These are phyloP conservation scores for Geococcyx californianus DNA, from an alignment of 2,113 vertebrate species.

Conservation along the genomic window DNA sequence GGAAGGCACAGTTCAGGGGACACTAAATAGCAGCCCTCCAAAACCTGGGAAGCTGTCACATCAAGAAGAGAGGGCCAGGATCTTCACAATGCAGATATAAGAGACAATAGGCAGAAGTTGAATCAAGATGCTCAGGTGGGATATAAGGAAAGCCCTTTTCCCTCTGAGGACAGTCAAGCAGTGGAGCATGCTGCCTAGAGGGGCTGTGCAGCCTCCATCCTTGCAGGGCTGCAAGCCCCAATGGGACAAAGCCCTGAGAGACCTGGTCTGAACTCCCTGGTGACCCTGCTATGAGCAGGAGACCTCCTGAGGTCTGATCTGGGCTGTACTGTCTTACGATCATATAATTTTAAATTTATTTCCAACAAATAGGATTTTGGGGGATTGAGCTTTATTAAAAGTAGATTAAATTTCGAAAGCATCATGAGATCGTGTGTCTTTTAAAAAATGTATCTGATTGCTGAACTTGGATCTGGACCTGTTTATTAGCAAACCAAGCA, in stretches of 20 bases:
- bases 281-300: not conserved
- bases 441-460: not conserved
- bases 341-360: not conserved
- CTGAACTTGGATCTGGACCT: not conserved
- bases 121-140: rapidly evolving
- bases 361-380: not conserved
- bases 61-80: rapidly evolving
- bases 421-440: rapidly evolving
- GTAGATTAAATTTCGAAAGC: not conserved
- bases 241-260: not conserved
- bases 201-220: not conserved
- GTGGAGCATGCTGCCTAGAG: not conserved
- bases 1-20: rapidly evolving
- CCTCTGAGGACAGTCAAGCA: no score
- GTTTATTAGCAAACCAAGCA: not conserved
- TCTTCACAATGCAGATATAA: not conserved
- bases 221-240: not conserved
- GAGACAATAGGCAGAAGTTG: rapidly evolving
- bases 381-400: not conserved
- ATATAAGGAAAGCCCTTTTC: not conserved
- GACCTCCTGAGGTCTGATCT: not conserved
- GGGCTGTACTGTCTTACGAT: not conserved
- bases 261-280: not conserved
- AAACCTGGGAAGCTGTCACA: not conserved
- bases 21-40: no score